Conservation (phyloP, 2,888 invertebrate genomes). For the Pegoplata infirma region DNA sequence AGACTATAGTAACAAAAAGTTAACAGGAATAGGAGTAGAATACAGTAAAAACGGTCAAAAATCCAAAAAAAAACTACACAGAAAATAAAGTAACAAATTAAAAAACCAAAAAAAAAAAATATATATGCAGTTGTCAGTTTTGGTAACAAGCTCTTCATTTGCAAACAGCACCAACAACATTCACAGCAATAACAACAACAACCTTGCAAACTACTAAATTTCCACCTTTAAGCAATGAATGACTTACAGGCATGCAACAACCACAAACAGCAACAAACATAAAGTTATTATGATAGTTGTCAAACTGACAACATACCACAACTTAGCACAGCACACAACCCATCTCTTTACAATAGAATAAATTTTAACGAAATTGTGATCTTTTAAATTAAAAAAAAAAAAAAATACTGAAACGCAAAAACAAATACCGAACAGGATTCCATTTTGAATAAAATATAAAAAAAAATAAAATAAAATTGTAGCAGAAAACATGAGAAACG, state of each 20-base stretch:
- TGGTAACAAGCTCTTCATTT: conserved; percentile 59
- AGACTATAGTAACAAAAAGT: conserved; percentile 2
- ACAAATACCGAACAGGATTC: conserved; percentile 35
- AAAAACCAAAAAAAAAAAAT: conserved; percentile 33
- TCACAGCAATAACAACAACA: conserved; percentile 8
- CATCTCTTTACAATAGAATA: conserved; percentile 46
- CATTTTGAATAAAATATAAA: conserved; percentile 39
- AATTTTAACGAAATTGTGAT: too few species aligned
- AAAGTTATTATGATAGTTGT: conserved; percentile 59
- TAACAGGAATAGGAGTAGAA: background rate
- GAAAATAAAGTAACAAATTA: conserved; percentile 36
- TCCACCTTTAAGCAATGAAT: conserved; percentile 49
- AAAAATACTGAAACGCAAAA: conserved; percentile 17
- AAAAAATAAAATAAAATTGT: too few species aligned
- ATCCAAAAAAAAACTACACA: background rate
- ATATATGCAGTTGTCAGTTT: conserved; percentile 59
- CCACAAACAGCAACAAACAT: conserved; percentile 40
- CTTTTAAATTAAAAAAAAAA: too few species aligned
- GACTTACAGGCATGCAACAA: conserved; percentile 52
- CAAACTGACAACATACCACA: conserved; percentile 47
- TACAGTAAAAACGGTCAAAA: background rate
- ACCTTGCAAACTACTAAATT: conserved; percentile 28
- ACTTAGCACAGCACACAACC: background rate
- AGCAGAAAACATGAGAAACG: conserved; percentile 53
- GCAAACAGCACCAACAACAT: too few species aligned